Base-by-base conservation (phyloP, 2,113 vertebrate genomes). In the Corythornis vintsioides region DNA sequence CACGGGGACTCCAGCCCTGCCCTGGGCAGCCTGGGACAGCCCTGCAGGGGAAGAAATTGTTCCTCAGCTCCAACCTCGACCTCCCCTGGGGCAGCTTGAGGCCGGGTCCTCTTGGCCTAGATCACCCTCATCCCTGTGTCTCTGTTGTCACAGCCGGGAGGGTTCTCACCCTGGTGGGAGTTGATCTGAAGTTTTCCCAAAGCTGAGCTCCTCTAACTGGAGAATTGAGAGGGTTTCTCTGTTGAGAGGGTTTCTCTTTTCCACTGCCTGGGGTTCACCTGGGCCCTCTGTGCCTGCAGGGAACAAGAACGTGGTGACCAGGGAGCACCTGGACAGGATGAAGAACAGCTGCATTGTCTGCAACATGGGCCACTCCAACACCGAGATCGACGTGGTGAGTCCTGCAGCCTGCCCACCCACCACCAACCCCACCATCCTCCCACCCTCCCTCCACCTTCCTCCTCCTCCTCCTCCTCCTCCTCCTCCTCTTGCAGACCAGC, bases 311-410 rank as follows among this genome's bases (percentile, higher is more conserved):
- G 99, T 99, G 3, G 99, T 99, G 79, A 99, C 98, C 59, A 98
- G 99, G 90, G 99, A 99, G 33, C 99, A 99, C 63, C 97, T 99
- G 93, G 99, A 99, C 75, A 97, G 99, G 66, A 99, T 99, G 99
- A 99, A 99, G 95, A 99, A 99, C 61, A 99, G 99, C 91, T 99
- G 99, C 96, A 99, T 99, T 6, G 98, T 99, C 5, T 99, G 99
- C 97, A 99, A 99, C 86, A 99, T 99, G 99, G 99, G 99, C 59
- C 99, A 99, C 89, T 99, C 99, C 96, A 99, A 99, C 94, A 99
- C 99, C 0, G 99, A 99, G 97, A 99, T 99, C 2, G 99, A 99
- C 24, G 99, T 99, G 98, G 99, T 99, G 96, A 98, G 98, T 43
- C 35, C 70, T 7, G 42, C n/a, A 4, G 10, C 48, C 57, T 19